Conservation (phyloP, 2,113 vertebrate genomes). For the Zapus hudsonius region DNA sequence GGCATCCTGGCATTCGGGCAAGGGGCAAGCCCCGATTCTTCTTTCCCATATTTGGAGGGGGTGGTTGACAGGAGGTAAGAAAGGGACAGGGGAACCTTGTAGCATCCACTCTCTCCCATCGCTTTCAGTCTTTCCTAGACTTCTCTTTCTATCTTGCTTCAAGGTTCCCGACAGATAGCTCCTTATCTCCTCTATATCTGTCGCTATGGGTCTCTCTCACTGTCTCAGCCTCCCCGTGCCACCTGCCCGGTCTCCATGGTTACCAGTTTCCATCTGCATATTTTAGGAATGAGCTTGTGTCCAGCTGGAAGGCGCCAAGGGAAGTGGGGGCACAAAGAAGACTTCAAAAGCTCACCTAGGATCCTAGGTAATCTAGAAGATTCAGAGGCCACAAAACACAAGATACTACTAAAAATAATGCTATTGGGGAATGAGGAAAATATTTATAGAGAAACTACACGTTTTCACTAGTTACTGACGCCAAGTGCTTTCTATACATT, state of each 20-base stretch:
- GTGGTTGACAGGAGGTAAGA: not conserved
- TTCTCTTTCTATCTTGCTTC: conserved; percentile 32
- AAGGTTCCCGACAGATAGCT: conserved; percentile 29
- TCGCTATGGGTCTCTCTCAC: conserved; percentile 48
- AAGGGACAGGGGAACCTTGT: not conserved
- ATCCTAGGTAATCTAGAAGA: not conserved
- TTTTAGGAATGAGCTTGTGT: conserved; percentile 77
- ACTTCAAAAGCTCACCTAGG: conserved; percentile 37
- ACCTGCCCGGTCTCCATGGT: conserved; percentile 79
- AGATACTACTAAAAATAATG: conserved; percentile 20
- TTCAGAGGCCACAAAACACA: not conserved
- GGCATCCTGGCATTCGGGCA: conserved; percentile 6
- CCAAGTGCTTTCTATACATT: conserved; percentile 7
- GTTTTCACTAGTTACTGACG: conserved; percentile 15
- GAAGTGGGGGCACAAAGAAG: conserved; percentile 28
- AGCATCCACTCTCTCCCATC: not conserved
- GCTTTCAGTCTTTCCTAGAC: conserved; percentile 4
- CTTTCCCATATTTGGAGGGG: not conserved
- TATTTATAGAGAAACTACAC: conserved; percentile 14
- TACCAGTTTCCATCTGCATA: conserved; percentile 79
- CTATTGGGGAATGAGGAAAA: not conserved
- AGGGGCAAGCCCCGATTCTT: conserved; percentile 26
- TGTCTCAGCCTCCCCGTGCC: conserved; percentile 60
- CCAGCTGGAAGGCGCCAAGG: conserved; percentile 69
- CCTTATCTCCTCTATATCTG: conserved; percentile 48